A percentile compares a stretch with the other conserved stretches of the same genome.
Evolutionary conservation across 2,797 vertebrate species (phyloP).

Genomic region (Falco naumanni): DNA sequence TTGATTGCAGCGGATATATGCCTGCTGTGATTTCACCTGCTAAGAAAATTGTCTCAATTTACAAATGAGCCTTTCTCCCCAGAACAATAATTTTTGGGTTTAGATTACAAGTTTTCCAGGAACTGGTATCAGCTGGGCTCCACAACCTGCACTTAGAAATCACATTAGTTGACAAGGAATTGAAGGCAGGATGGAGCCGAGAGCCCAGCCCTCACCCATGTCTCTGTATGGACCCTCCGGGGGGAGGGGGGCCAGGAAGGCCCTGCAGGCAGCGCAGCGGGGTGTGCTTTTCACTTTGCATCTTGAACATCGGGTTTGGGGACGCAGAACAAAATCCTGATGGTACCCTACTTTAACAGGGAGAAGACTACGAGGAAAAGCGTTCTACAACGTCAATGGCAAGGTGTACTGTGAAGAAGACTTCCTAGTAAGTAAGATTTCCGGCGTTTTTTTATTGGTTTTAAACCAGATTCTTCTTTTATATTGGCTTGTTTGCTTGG

Average conservation of each 20-base stretch:
- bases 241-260: background rate
- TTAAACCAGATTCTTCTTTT: background rate
- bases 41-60: background rate
- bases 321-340: background rate
- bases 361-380: slow-evolving; percentile 94
- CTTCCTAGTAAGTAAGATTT: slow-evolving; percentile 90
- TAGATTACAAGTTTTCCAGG: background rate
- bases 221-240: background rate
- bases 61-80: background rate
- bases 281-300: background rate
- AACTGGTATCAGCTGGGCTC: background rate
- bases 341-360: slow-evolving; percentile 74
- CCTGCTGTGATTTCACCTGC: background rate
- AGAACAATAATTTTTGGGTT: background rate
- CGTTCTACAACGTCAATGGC: slow-evolving; percentile 97
- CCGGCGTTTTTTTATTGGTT: background rate
- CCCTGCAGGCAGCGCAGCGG: background rate
- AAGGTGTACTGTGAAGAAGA: slow-evolving; percentile 99
- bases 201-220: background rate
- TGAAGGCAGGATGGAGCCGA: background rate
- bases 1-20: background rate
- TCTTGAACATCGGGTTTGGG: background rate
- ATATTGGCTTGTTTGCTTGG: background rate
- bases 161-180: background rate
- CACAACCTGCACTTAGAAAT: background rate